Evolutionary conservation across 2,797 vertebrate species (phyloP), one percentile per base, ranked within the genome.

Genomic region (Amblyraja radiata): DNA sequence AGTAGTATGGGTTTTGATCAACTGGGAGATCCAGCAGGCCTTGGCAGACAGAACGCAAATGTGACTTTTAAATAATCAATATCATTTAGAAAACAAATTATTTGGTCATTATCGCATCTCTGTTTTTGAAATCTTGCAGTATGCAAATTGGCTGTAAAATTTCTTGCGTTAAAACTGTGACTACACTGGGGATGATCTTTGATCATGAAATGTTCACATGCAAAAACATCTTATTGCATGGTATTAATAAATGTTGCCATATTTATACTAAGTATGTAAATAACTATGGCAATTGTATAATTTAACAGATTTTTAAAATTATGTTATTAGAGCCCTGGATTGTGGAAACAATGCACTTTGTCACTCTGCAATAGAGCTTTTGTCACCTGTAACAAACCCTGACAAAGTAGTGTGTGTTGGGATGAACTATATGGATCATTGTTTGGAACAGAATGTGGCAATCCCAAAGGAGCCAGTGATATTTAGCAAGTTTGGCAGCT

Each of bases 401-500:
- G 96, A 98, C 94, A 99, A 99, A 94, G 97, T 99, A 94, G 96
- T 99, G 81, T 99, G 98, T 28, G 97, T 99, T 93, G 98, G 98
- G 18, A 96, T 99, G 97, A 99, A 99, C 95, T 99, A 99, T 90
- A 96, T 93, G 0, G 98, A 99, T 95, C 98, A 99, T 95, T 99
- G 98, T 94, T 95, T 95, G 95, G 99, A 99, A 95, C 98, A 98
- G 96, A 97, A 97, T 0, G 96, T 95, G 11, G 96, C 95, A 0
- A 96, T 98, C 93, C 98, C 98, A 8, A 94, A 94, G 91, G 97
- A 99, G 28, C 99, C 99, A 0, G 96, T 99, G 94, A 98, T 99
- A 95, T 99, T 99, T 96, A 99, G 96, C 98, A 99, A 99, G 95
- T 99, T 99, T 93, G 95, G 97, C 95, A 99, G 97, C 5, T 95